Base-by-base conservation (phyloP, 2,888 invertebrate genomes). In the Germaria angustata region DNA sequence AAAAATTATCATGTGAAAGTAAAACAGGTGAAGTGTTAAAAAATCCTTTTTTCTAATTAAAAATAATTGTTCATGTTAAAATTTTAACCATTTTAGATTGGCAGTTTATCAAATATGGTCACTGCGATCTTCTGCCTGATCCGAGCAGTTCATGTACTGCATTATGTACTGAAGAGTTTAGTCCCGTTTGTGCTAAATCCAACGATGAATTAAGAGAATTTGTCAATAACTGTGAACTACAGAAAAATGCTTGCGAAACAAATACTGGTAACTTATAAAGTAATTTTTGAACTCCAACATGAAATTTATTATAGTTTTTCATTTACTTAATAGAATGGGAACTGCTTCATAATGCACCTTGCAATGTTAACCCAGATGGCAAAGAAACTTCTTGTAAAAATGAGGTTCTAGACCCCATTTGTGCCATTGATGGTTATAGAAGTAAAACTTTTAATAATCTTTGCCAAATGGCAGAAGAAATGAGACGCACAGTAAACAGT, bases 271-370 rank as follows among this genome's bases (percentile, higher is more conserved):
- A 22, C 36, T 13, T 39, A 4, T 5, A 28, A 28, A 28, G 28
- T n/a, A n/a, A n/a, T n/a, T n/a, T n/a, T n/a, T n/a, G n/a, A n/a
- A n/a, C n/a, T n/a, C n/a, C n/a, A n/a, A n/a, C n/a, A n/a, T n/a
- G n/a, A n/a, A n/a, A n/a, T n/a, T n/a, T n/a, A n/a, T n/a, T n/a
- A n/a, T n/a, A n/a, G n/a, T n/a, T n/a, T n/a, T 20, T 2, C 13
- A 13, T 57, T 11, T 53, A 32, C 8, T 57, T n/a, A 22, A 17
- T 39, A 84, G 81, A 57, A 36, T 84, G 81, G 81, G 36, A 55
- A n/a, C 4, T 81, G 1, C 0, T 71, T 2, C 17, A 61, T 11
- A 6, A 6, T 1, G 75, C 80, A 8, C 41, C 61, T 11, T 82
- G 84, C 15, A 2, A 7, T 17, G 15, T 2, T 0, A 28, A 32